Evolutionary conservation across 2,113 vertebrate genomes (phyloP).

Genomic region (Rattus norvegicus): DNA sequence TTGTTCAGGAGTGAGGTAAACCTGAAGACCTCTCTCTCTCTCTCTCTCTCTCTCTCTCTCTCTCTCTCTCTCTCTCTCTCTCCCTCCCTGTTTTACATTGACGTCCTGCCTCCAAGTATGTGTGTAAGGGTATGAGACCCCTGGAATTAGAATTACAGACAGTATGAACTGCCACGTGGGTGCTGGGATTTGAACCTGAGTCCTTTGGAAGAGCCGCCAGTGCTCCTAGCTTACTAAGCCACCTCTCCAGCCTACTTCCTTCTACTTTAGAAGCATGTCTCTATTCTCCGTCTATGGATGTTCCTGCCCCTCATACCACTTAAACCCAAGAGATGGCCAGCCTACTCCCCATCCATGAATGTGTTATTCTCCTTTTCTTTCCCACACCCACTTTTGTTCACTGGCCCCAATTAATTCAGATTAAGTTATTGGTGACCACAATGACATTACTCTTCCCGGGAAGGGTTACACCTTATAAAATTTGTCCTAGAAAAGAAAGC

Average conservation of each 20-base stretch:
- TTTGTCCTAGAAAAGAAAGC: not conserved
- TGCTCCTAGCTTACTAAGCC: too few species aligned
- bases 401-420: not conserved
- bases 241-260: not conserved
- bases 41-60: too few species aligned
- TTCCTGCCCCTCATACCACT: not conserved
- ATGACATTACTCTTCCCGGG: not conserved
- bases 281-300: not conserved
- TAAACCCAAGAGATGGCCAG: not conserved
- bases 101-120: too few species aligned
- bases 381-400: not conserved
- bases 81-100: too few species aligned
- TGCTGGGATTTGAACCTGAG: too few species aligned
- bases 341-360: not conserved
- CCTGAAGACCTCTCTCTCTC: not conserved
- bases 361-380: not conserved
- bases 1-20: not conserved
- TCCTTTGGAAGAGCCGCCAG: too few species aligned
- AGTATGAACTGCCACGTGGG: too few species aligned
- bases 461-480: not conserved
- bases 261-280: constrained; percentile 1
- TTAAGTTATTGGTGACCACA: constrained; percentile 2
- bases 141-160: too few species aligned
- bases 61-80: too few species aligned
- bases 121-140: too few species aligned